Percentiles rank a stretch among this genome's conserved stretches.
phyloP scores from a whole-genome alignment of 1,140 invertebrate species.

The Oryctes rhinoceros region DNA sequence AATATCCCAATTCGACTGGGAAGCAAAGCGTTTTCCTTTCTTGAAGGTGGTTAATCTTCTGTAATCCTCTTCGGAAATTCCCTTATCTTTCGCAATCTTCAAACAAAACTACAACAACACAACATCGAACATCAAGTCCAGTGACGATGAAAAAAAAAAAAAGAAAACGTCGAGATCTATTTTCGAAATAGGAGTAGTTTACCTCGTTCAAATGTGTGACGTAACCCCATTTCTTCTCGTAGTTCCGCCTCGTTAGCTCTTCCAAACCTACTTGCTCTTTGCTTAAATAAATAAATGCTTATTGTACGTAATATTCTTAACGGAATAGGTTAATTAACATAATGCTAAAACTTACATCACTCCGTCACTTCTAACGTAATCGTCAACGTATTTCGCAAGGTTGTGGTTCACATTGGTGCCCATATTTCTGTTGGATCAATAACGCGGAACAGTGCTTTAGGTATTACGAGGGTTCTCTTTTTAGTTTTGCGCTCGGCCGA shows the following conservation, averaged over 20 bases:
- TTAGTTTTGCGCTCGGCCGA: too few species aligned
- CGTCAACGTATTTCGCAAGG: background rate
- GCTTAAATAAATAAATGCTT: background rate
- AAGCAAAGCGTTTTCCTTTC: background rate
- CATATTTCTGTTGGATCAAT: background rate
- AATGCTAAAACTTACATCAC: background rate
- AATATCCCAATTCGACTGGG: conserved; percentile 17
- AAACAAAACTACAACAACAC: background rate
- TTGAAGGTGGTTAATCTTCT: background rate
- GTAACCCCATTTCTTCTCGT: background rate
- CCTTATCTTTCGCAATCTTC: background rate
- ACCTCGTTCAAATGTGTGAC: background rate
- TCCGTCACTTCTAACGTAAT: background rate
- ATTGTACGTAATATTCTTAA: background rate
- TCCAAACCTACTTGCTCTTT: background rate
- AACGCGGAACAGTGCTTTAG: background rate
- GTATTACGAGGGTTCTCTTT: too few species aligned
- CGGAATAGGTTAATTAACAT: background rate
- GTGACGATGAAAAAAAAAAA: too few species aligned
- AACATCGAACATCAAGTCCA: too few species aligned
- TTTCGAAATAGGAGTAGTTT: background rate
- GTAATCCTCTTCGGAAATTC: conserved; percentile 11
- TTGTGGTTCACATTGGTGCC: background rate
- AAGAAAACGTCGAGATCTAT: background rate
- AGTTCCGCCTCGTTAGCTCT: background rate